A percentile compares a stretch with the other conserved stretches of the same genome.
phyloP scores from a whole-genome alignment of 1,140 invertebrate genomes.

The Amphibalanus amphitrite region DNA sequence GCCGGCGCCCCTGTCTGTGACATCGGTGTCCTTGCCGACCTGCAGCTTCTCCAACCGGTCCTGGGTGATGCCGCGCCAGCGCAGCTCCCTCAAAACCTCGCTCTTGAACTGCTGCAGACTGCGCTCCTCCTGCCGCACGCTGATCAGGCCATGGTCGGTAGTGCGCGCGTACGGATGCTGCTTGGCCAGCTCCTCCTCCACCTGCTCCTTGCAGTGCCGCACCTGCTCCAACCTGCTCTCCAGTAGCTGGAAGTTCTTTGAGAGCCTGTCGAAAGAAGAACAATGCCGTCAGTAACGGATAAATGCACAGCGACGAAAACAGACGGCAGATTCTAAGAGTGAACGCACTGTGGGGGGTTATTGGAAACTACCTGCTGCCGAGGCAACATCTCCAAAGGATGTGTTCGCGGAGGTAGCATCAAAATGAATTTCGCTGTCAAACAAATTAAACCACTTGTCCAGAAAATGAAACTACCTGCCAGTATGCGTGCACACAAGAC shows the following conservation, averaged over 20 bases:
- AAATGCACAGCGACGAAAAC: too few relatives aligned
- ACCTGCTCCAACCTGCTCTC: conserved; percentile 46
- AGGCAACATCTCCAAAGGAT: too few relatives aligned
- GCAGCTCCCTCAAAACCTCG: conserved; percentile 2
- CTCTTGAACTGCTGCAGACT: background rate
- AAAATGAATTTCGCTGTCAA: too few relatives aligned
- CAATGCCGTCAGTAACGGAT: too few relatives aligned
- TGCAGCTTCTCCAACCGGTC: background rate
- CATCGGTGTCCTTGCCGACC: background rate
- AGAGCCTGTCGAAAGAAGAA: conserved; percentile 36
- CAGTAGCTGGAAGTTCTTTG: conserved; percentile 57
- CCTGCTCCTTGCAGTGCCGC: conserved; percentile 46
- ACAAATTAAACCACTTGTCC: too few relatives aligned
- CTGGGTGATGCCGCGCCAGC: background rate
- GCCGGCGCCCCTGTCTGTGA: background rate
- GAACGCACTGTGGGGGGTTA: too few relatives aligned
- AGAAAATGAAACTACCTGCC: too few relatives aligned
- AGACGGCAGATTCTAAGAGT: too few relatives aligned
- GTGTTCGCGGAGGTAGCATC: too few relatives aligned
- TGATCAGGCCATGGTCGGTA: background rate
- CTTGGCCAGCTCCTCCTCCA: conserved; percentile 56
- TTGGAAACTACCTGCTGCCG: too few relatives aligned
- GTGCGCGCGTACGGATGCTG: conserved; percentile 46
- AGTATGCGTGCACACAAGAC: too few relatives aligned
- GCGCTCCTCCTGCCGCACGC: background rate